phyloP scores from a whole-genome alignment of 1,140 invertebrate species.

The Carposina sasakii region DNA sequence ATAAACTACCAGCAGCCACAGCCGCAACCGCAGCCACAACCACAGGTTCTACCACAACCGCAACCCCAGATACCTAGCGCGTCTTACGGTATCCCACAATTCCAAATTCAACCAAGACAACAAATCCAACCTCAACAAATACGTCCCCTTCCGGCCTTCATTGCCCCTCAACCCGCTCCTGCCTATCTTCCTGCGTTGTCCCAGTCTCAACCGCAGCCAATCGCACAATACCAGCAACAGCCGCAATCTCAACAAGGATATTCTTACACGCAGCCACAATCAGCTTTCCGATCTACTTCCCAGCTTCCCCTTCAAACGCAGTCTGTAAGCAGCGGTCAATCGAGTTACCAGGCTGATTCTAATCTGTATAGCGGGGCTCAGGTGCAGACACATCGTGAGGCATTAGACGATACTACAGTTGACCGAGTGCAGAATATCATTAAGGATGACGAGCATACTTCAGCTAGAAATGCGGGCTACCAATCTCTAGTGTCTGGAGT shows the following conservation, averaged over 20 bases:
- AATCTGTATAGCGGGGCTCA: slow-evolving; percentile 36
- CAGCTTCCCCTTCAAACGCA: slow-evolving; percentile 16
- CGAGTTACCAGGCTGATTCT: slow-evolving; percentile 47
- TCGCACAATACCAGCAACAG: slow-evolving; percentile 3
- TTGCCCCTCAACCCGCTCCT: neutral
- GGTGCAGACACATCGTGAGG: slow-evolving; percentile 36
- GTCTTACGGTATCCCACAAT: neutral
- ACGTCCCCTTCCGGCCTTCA: neutral
- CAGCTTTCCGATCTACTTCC: slow-evolving; percentile 28
- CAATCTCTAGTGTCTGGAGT: slow-evolving; percentile 54
- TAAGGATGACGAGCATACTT: slow-evolving; percentile 50
- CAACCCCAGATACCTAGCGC: neutral
- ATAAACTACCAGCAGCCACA: neutral
- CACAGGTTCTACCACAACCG: neutral
- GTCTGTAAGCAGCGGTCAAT: slow-evolving; percentile 8
- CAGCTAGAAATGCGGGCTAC: slow-evolving; percentile 48
- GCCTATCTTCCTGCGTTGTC: slow-evolving; percentile 18
- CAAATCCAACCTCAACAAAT: neutral
- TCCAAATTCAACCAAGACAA: too few relatives aligned
- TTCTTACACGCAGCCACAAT: slow-evolving; percentile 29
- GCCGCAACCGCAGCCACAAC: neutral
- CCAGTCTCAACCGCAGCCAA: slow-evolving; percentile 11
- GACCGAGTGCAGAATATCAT: slow-evolving; percentile 49
- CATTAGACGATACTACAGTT: slow-evolving; percentile 50
- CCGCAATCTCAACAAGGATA: slow-evolving; percentile 24